Evolutionary conservation across 2,797 vertebrate genomes (phyloP).

Genomic region (Meda fulgida): DNA sequence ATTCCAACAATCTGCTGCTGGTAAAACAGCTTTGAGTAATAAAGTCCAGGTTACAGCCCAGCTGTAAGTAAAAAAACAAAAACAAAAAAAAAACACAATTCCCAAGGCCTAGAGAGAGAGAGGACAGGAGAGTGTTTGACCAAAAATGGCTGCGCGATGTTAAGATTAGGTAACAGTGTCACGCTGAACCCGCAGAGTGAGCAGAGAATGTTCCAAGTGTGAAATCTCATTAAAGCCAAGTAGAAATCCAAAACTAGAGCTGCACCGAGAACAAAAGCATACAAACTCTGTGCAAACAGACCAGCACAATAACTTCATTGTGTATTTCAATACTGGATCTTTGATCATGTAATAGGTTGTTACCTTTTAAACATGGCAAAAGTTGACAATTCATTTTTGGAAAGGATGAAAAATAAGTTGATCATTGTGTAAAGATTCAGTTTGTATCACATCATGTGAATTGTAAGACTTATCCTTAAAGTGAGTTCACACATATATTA

Average conservation of each 20-base stretch:
- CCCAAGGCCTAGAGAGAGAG: slow-evolving; percentile 28
- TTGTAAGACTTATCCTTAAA: neutral
- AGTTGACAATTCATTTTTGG: neutral
- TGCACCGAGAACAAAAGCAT: slow-evolving; percentile 1
- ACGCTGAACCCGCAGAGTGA: slow-evolving; percentile 30
- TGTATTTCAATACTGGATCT: neutral
- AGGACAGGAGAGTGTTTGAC: slow-evolving; percentile 68
- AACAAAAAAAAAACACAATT: too few species aligned
- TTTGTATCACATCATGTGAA: neutral
- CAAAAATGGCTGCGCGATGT: slow-evolving; percentile 75
- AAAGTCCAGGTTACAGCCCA: slow-evolving; percentile 37
- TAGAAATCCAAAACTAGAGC: neutral
- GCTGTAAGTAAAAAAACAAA: slow-evolving; percentile 4
- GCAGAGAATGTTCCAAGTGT: slow-evolving; percentile 32
- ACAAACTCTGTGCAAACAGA: slow-evolving; percentile 11
- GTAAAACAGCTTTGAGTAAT: slow-evolving; percentile 37
- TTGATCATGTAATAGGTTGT: neutral
- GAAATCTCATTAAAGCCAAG: slow-evolving; percentile 43
- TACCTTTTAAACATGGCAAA: neutral
- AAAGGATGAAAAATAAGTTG: neutral
- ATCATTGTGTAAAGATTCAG: neutral
- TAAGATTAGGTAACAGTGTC: slow-evolving; percentile 36
- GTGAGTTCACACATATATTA: neutral
- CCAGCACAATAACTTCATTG: slow-evolving; percentile 12
- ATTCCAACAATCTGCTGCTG: slow-evolving; percentile 2